These are phyloP conservation scores for Rotaria socialis DNA, from an alignment of 2,888 invertebrate genomes.

Conservation along the genomic window DNA sequence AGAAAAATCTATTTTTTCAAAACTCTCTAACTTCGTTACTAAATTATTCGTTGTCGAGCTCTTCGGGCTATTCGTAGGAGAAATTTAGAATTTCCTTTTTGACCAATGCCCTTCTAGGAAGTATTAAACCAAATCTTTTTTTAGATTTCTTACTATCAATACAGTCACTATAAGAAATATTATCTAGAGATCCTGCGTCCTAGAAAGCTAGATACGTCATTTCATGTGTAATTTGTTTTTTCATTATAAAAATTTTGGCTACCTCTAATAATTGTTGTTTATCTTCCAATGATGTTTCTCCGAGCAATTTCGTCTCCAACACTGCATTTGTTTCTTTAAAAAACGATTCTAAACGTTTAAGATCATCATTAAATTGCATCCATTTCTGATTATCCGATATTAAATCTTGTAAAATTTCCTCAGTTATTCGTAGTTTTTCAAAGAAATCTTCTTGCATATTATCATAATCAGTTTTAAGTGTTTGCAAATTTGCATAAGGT, in stretches of 20 bases:
- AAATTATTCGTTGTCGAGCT: too few relatives aligned
- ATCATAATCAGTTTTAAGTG: not conserved
- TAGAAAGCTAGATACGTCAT: too few relatives aligned
- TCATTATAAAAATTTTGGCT: not conserved
- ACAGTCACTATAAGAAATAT: too few relatives aligned
- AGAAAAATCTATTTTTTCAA: too few relatives aligned
- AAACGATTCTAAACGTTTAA: conserved; percentile 6
- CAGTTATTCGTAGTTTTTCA: not conserved
- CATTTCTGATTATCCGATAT: not conserved
- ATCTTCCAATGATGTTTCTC: not conserved
- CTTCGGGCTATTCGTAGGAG: too few relatives aligned
- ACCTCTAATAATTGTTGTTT: conserved; percentile 23
- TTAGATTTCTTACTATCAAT: too few relatives aligned
- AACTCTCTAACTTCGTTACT: too few relatives aligned
- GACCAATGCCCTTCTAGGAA: too few relatives aligned
- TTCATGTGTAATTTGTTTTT: too few relatives aligned
- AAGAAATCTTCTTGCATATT: conserved; percentile 2
- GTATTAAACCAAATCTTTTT: too few relatives aligned
- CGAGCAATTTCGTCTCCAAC: not conserved
- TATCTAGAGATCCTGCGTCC: too few relatives aligned
- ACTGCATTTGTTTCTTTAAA: not conserved
- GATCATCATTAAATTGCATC: not conserved
- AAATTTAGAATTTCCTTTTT: too few relatives aligned
- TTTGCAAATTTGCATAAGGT: not conserved
- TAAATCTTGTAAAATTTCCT: conserved; percentile 9